Base-by-base conservation (phyloP, 1,140 invertebrate genomes). In the Leptinotarsa undecemlineata region DNA sequence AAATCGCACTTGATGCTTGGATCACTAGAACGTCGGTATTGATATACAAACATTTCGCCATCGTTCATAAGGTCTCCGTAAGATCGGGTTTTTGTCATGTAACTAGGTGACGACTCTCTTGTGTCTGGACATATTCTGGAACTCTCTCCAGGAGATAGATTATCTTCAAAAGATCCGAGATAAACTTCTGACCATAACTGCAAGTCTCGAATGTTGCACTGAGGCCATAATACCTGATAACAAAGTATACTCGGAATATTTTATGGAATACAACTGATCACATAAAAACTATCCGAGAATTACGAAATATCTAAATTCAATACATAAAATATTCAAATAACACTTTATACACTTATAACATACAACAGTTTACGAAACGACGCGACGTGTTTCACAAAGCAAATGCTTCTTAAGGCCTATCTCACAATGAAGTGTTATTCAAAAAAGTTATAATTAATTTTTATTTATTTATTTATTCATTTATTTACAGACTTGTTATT, bases 151-250 rank as follows among this genome's bases (percentile, higher is more conserved):
- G 76, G 71, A 48, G 71, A 78, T 48, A 77, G 78, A 76, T 78
- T 82, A 33, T 84, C 86, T 84, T 90, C 85, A 79, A 88, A 84
- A 3, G 88, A 89, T 72, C 92, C 92, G 75, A 95, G 86, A 87
- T 96, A 96, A 23, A 98, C 90, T 75, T 94, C 92, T 62, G 89
- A 90, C 96, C 96, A 98, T 73, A 97, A 86, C 48, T 89, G 88
- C 81, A 98, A 87, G 82, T 94, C 91, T 73, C 94, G 90, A 62
- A 96, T 91, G 85, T 94, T 93, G 84, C 90, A 94, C 80, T 92
- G 92, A 63, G 96, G 95, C 90, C 93, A 95, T 80, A 97, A 87
- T 79, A 96, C 93, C 92, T 95, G 83, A 61, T 83, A 85, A 82
- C 57, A 63, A 51, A 68, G 21, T 42, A 42, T 42, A 42, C 8